Base-by-base conservation (phyloP, 2,113 vertebrate genomes). In the Seriola quinqueradiata region DNA sequence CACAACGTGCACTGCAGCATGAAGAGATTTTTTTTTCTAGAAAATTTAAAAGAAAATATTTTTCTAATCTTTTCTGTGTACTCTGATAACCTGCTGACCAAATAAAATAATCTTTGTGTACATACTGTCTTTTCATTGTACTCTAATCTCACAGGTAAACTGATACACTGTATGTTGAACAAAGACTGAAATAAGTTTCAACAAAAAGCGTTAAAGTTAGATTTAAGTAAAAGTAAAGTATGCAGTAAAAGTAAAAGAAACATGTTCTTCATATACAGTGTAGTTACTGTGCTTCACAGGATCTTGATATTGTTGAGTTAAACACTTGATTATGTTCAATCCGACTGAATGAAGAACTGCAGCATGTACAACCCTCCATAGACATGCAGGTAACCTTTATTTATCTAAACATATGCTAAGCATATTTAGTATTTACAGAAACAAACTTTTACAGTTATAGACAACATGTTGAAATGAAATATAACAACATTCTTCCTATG, bases 41-140 rank as follows among this genome's bases (percentile, higher is more conserved):
- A 50, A 50, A 70, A 25, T 65, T 75, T 77, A 77, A 28, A 28
- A 28, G 16, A 77, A 1, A 32, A 58, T 79, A 16, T 84, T 77
- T 83, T 81, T 83, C 9, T 75, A 32, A 54, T 52, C 63, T 77
- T 28, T 40, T 19, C 1, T 70, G 4, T 44, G 23, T 40, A 17
- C 11, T 21, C 7, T 46, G 50, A 79, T 44, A 54, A 81, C n/a
- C 32, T 36, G n/a, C 23, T 4, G 38, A 81, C 72, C 46, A 82
- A 88, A 85, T 83, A 84, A 86, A 90, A 19, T 7, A 0, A 74
- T 60, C 4, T 79, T 50, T 69, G 4, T 59, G 14, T 55, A 74
- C 50, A 34, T 28, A 0, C 1, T 17, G 32, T 44, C 19, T 60
- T 32, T 28, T 3, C 19, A 21, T 6, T 32, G 8, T 32, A 3